Conservation (phyloP, 2,113 vertebrate genomes). For the Zeus faber region DNA sequence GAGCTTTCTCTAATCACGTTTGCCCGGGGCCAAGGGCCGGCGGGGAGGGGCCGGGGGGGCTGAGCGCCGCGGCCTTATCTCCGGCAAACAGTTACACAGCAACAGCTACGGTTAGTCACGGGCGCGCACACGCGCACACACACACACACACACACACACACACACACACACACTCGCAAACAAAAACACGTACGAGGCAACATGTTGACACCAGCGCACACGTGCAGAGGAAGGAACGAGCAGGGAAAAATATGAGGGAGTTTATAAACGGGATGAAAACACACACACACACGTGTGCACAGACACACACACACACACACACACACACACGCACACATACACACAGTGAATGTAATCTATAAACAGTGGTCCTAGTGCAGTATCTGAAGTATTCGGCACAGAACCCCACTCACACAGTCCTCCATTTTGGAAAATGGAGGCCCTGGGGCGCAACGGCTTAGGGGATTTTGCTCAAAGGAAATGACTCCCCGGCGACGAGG, state of each 20-base stretch:
- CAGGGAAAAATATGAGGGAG: too few species aligned
- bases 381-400: conserved; percentile 44
- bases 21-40: conserved; percentile 9
- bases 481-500: too few species aligned
- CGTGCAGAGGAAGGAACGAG: too few species aligned
- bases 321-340: not conserved
- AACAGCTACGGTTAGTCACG: not conserved
- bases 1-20: conserved; percentile 49
- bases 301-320: not conserved
- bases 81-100: not conserved
- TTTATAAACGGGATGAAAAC: too few species aligned
- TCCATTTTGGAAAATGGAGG: conserved; percentile 27
- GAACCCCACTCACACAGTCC: conserved; percentile 7
- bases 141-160: not conserved
- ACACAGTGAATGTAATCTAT: too few species aligned
- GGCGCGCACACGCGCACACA: conserved; percentile 6
- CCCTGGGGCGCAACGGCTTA: conserved; percentile 33
- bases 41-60: conserved; percentile 33
- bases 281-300: not conserved
- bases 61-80: conserved; percentile 47
- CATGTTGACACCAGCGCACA: not conserved
- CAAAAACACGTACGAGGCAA: conserved; percentile 5
- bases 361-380: conserved; percentile 21
- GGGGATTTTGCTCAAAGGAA: conserved; percentile 24
- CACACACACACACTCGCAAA: conserved; percentile 8